phyloP scores from a whole-genome alignment of 1,140 invertebrate species.

The Linepithema humile region DNA sequence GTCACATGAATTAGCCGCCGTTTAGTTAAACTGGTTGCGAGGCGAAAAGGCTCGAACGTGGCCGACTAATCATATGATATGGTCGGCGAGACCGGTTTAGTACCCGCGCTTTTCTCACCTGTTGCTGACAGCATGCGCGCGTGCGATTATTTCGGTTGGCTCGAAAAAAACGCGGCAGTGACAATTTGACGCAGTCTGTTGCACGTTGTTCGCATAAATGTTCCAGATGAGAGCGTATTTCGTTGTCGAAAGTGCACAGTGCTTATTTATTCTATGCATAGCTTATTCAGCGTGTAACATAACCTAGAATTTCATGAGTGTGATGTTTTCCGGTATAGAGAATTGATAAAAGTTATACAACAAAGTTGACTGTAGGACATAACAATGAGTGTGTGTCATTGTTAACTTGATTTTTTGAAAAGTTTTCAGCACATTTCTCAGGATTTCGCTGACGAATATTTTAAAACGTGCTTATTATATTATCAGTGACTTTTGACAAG shows the following conservation, averaged over 20 bases:
- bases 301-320: not conserved
- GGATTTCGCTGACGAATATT: too few species aligned
- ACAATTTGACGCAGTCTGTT: not conserved
- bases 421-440: too few species aligned
- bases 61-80: slow-evolving; percentile 5
- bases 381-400: too few species aligned
- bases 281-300: not conserved
- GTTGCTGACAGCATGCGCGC: slow-evolving; percentile 47
- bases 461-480: too few species aligned
- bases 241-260: not conserved
- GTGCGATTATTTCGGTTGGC: not conserved
- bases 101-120: slow-evolving; percentile 57
- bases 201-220: not conserved
- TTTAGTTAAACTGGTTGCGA: too few species aligned
- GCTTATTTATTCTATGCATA: not conserved
- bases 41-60: not conserved
- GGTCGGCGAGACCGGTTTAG: not conserved
- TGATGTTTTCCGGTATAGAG: too few species aligned
- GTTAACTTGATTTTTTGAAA: too few species aligned
- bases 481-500: too few species aligned
- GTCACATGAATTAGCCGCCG: too few species aligned
- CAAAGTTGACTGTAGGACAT: too few species aligned
- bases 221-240: not conserved
- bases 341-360: not conserved
- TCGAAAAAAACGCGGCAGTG: not conserved